A percentile compares a stretch with the other conserved stretches of the same genome.
These are phyloP conservation scores for Tridacna crocea DNA, from an alignment of 2,888 invertebrate genomes.

Conservation along the genomic window DNA sequence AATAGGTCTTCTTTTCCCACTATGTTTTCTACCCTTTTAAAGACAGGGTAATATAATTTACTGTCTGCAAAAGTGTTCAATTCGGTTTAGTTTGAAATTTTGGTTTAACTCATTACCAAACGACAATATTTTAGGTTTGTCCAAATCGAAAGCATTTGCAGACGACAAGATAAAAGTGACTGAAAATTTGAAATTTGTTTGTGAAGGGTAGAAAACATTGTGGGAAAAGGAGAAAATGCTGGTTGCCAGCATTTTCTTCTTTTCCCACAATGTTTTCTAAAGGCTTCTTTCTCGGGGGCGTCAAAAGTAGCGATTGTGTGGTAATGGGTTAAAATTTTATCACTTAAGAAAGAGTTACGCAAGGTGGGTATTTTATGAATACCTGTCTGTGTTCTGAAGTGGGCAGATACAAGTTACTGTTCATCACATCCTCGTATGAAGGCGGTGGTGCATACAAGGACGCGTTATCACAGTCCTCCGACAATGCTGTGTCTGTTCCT, in stretches of 20 bases:
- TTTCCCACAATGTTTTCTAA: background rate
- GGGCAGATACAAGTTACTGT: constrained; percentile 73
- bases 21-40: too few relatives aligned
- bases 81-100: too few relatives aligned
- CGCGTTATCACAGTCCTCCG: constrained; percentile 70
- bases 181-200: too few relatives aligned
- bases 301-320: too few relatives aligned
- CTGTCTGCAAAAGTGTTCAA: too few relatives aligned
- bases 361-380: constrained; percentile 15
- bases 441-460: constrained; percentile 78
- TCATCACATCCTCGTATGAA: constrained; percentile 77
- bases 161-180: too few relatives aligned
- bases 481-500: constrained; percentile 34
- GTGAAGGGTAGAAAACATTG: background rate
- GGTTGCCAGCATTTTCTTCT: background rate
- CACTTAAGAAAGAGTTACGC: too few relatives aligned
- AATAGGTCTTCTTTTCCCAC: too few relatives aligned
- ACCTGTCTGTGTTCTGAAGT: constrained; percentile 73
- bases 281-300: background rate
- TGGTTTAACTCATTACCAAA: too few relatives aligned
- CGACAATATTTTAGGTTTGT: too few relatives aligned
- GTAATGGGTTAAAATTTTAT: background rate
- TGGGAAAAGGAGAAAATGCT: background rate
- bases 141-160: too few relatives aligned
- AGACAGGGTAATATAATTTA: too few relatives aligned